Conservation (phyloP, 2,797 vertebrate genomes). For the Sebastiscus albofasciatus region DNA sequence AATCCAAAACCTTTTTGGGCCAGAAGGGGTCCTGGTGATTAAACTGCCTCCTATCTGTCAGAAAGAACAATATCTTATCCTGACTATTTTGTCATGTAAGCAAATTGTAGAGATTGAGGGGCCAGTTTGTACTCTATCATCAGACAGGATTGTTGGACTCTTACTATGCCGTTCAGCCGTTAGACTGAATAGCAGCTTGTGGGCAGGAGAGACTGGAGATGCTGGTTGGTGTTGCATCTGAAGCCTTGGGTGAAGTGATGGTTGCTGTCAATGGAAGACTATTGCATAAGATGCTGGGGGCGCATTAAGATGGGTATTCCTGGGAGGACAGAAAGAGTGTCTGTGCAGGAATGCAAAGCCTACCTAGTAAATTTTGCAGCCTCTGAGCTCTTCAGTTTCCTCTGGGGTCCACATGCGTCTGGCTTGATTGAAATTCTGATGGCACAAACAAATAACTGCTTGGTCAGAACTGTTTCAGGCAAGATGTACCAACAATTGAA, state of each 20-base stretch:
- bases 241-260: neutral
- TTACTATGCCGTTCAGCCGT: neutral
- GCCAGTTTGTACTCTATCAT: neutral
- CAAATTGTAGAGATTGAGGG: neutral
- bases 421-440: conserved; percentile 45
- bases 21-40: neutral
- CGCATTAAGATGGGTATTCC: neutral
- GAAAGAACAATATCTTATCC: neutral
- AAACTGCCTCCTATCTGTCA: neutral
- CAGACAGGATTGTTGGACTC: neutral
- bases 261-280: neutral
- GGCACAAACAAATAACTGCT: conserved; percentile 24
- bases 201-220: neutral
- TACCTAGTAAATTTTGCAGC: conserved; percentile 5
- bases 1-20: neutral
- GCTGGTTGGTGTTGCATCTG: neutral
- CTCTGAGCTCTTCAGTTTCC: conserved; percentile 9
- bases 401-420: conserved; percentile 24
- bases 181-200: neutral
- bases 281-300: neutral
- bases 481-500: conserved; percentile 22
- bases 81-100: neutral
- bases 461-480: conserved; percentile 39
- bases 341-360: neutral
- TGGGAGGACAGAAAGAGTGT: neutral